Conservation (phyloP, 1,140 invertebrate genomes). For the Caenorhabditis remanei region DNA sequence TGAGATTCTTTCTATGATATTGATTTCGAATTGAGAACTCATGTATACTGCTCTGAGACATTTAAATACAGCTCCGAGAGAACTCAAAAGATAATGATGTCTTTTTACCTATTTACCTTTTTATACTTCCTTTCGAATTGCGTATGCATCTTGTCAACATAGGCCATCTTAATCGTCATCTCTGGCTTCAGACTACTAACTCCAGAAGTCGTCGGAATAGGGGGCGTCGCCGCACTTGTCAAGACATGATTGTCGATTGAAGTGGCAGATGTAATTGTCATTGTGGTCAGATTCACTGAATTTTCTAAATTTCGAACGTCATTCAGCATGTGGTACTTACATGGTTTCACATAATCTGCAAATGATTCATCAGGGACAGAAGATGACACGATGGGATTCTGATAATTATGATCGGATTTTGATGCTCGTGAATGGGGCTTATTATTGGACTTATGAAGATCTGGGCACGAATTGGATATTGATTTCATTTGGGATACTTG, state of each 20-base stretch:
- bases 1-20: not conserved
- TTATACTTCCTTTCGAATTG: constrained; percentile 68
- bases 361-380: constrained; percentile 56
- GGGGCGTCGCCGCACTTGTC: constrained; percentile 30
- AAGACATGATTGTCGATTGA: not conserved
- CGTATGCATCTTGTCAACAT: constrained; percentile 69
- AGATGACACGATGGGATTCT: constrained; percentile 37
- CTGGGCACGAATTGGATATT: constrained; percentile 63
- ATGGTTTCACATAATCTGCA: not conserved
- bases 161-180: constrained; percentile 60
- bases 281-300: constrained; percentile 12
- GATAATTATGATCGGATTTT: not conserved
- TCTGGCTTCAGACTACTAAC: constrained; percentile 33
- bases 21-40: no score
- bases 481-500: constrained; percentile 20
- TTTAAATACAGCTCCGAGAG: not conserved
- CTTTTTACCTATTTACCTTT: not conserved
- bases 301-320: not conserved
- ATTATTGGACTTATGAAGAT: constrained; percentile 46
- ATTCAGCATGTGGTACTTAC: constrained; percentile 19
- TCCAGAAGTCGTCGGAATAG: constrained; percentile 56
- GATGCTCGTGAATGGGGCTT: not conserved
- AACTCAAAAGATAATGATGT: not conserved
- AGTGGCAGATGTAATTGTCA: constrained; percentile 28
- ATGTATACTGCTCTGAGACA: no score